Evolutionary conservation across 2,888 invertebrate species (phyloP), one percentile per base, ranked within the genome.

Genomic region (Papilio gigon): DNA sequence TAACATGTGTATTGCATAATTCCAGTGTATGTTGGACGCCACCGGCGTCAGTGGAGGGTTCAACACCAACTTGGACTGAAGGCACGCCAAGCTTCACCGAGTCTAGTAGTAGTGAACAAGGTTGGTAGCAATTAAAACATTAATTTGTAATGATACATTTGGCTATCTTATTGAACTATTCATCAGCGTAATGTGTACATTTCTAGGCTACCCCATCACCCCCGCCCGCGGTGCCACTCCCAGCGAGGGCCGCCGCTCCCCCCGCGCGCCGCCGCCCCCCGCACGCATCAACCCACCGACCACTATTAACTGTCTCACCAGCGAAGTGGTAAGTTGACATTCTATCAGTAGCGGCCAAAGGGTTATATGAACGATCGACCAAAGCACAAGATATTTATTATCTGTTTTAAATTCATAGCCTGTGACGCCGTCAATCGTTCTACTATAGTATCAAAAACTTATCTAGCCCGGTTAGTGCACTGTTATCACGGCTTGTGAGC

Each of bases 31-130:
- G 92, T 74, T 97, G 97, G 97, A 97, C 97, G 20, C 97, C 96
- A 27, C 97, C 97, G 1, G 95, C 96, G 60, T 96, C 96, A 58
- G 96, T 96, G 67, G 97, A 97, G 87, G 97, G 97, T 47, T 96
- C 96, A 8, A 98, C 98, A 44, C 98, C 98, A n/a, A 98, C 98
- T 53, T 98, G 98, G 97, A 98, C 98, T 60, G 98, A 98, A 93
- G 98, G 98, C 80, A 98, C 98, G 76, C 98, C 98, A 71, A 98
- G 98, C 85, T 98, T 98, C 92, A 98, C 98, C 44, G 98, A 98
- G 88, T 98, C 98, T 80, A 98, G 98, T 90, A 97, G 98, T 90
- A 97, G 97, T 92, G 97, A 97, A 90, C 95, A 95, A 93, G 96
- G 96, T 87, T n/a, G 6, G 27, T n/a, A n/a, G n/a, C 27, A 75